Evolutionary conservation across 2,113 vertebrate genomes (phyloP).

Genomic region (Pomatorhinus ruficollis): DNA sequence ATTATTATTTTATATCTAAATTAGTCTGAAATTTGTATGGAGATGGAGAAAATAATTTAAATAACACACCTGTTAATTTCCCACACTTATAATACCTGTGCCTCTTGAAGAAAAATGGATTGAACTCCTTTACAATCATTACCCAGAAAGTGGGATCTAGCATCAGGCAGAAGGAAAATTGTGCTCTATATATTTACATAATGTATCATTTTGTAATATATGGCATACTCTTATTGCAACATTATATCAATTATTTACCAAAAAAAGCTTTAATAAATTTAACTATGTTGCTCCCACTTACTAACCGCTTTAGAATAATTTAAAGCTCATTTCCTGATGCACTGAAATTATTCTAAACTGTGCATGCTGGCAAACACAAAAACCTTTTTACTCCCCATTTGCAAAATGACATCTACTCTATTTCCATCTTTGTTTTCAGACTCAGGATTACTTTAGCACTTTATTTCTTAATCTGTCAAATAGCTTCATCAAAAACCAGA

Average conservation of each 20-base stretch:
- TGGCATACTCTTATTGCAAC: conserved; percentile 1
- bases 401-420: conserved; percentile 66
- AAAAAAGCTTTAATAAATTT: conserved; percentile 65
- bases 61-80: background rate
- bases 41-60: background rate
- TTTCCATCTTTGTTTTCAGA: conserved; percentile 70
- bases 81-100: background rate
- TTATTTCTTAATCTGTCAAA: conserved; percentile 68
- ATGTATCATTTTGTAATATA: conserved; percentile 34
- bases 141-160: background rate
- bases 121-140: conserved; percentile 13
- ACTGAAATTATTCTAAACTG: conserved; percentile 62
- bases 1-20: conserved; percentile 6
- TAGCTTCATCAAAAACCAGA: conserved; percentile 15
- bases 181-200: conserved; percentile 20
- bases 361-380: conserved; percentile 55
- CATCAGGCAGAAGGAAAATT: conserved; percentile 14
- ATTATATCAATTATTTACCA: conserved; percentile 60
- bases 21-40: background rate
- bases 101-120: background rate
- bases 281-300: conserved; percentile 54
- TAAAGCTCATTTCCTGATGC: conserved; percentile 57
- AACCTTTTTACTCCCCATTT: conserved; percentile 57
- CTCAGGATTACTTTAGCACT: conserved; percentile 51
- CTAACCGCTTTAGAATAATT: conserved; percentile 59